Evolutionary conservation across 92 coral and sea anemone genomes (phyloP), one percentile per base, ranked within the genome.

Genomic region (Scolanthus callimorphus): DNA sequence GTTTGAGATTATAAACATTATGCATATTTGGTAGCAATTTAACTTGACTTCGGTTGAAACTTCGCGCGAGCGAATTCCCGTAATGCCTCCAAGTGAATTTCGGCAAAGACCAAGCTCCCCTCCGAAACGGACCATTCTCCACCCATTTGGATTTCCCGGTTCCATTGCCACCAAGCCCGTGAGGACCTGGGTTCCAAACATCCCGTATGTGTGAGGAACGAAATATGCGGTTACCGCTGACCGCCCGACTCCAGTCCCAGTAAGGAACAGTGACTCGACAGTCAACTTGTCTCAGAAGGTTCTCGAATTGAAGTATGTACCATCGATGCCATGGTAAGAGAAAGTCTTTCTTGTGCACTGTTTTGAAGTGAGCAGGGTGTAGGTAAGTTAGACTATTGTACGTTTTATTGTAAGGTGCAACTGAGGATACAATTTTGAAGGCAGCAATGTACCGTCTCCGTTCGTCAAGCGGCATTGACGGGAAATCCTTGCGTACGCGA

Each of bases 251-350:
- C 94, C 94, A 85, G 70, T 85, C 84, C 94, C 88, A 85, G 13
- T 75, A 85, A 0, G 94, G 88, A 6, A 80, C 25, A 0, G 94
- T 85, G 6, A 85, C 29, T 12, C 84, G 83, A 4, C 84, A 68
- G 47, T 85, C 94, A 39, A 70, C 51, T 53, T 54, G 17, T 25
- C 74, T 73, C 20, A 85, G 65, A 24, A 74, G 52, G 51, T 85
- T 85, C 46, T 85, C 94, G 21, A 80, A 56, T 29, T 70, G 62
- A 39, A 85, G 55, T 25, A 81, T 66, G 43, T 52, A 85, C 29
- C 65, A 58, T 30, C 94, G 72, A 45, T 85, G 83, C 94, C 94
- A 85, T 9, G 94, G 94, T n/a, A 85, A 60, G 51, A 80, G 80
- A 24, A 69, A 64, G 25, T 56, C 61, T 28, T 44, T 27, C 10